Conservation (phyloP, 2,113 vertebrate genomes). For the Panurus biarmicus region DNA sequence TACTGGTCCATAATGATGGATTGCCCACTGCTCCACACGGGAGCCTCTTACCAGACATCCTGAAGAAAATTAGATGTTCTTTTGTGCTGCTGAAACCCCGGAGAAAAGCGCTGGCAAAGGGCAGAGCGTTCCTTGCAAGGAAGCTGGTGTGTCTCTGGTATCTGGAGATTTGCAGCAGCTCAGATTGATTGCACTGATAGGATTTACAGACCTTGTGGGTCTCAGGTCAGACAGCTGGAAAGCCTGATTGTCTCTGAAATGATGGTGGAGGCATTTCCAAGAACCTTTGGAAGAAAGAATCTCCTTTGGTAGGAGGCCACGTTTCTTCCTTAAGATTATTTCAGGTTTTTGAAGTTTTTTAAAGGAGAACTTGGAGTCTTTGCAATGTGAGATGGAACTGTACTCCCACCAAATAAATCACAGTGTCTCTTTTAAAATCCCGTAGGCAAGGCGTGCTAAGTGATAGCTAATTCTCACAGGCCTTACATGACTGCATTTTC, state of each 20-base stretch:
- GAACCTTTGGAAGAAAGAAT: neutral
- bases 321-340: neutral
- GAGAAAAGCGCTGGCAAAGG: neutral
- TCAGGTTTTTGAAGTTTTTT: neutral
- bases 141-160: neutral
- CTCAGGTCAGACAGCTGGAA: conserved; percentile 14
- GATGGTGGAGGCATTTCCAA: neutral
- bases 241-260: neutral
- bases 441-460: rapidly evolving
- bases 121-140: neutral
- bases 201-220: neutral
- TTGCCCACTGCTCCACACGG: neutral
- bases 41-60: neutral
- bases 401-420: conserved; percentile 24
- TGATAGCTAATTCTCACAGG: conserved; percentile 12
- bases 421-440: neutral
- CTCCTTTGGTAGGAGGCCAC: neutral
- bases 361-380: neutral
- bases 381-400: neutral
- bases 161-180: neutral
- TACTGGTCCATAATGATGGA: neutral
- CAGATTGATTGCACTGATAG: neutral
- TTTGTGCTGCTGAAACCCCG: neutral
- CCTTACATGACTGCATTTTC: neutral
- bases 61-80: neutral